Evolutionary conservation across 1,140 invertebrate species (phyloP), one percentile per base, ranked within the genome.

Genomic region (Idris sp.): DNA sequence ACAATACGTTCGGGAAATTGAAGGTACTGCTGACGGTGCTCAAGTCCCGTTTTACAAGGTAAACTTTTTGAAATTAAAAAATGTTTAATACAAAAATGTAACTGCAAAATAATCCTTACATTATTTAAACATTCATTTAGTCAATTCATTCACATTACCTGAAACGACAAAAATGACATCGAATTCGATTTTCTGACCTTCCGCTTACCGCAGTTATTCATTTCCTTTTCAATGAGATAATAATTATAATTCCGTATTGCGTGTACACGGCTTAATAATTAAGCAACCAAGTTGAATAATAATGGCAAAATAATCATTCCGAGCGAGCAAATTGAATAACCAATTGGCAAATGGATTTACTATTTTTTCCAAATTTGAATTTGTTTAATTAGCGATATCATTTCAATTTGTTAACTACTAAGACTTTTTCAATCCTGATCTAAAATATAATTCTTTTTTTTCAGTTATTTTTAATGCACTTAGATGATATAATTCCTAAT

Each of bases 21-120:
- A 95, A 84, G 95, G 95, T 22, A 92, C 92, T 2, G 93, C 95
- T 9, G 93, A 95, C 80, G 95, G 95, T 1, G 92, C 95, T 6
- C 88, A 91, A 65, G 92, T 96, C 5, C 92, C 94, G 1, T 96
- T 96, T 82, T 86, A 95, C 75, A 93, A 94, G 89, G 93, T 25
- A 25, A 25, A 25, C 22, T 25, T 25, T 25, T 25, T 25, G 8
- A 25, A 25, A 25, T 25, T 25, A 25, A 25, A 25, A 25, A 8
- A 25, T 25, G n/a, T n/a, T n/a, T n/a, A n/a, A n/a, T n/a, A n/a
- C n/a, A n/a, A n/a, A n/a, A n/a, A n/a, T n/a, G n/a, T n/a, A n/a
- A n/a, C n/a, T n/a, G n/a, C n/a, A n/a, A n/a, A n/a, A n/a, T n/a
- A n/a, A n/a, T n/a, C n/a, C n/a, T n/a, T n/a, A n/a, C n/a, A n/a